Conservation (phyloP, 2,113 vertebrate genomes). For the Dromas ardeola region DNA sequence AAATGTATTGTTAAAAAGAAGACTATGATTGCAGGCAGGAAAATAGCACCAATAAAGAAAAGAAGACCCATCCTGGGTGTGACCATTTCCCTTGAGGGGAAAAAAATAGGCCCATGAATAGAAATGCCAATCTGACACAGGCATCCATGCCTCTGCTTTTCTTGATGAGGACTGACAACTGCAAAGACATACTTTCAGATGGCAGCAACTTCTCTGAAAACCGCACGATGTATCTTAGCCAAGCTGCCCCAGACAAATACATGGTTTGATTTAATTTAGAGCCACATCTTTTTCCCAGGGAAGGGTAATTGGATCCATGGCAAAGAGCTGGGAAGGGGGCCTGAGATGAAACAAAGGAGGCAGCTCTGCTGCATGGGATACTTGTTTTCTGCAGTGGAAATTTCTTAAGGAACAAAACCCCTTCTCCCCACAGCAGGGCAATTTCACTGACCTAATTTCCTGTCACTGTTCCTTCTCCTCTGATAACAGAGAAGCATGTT, state of each 20-base stretch:
- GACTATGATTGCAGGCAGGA: neutral
- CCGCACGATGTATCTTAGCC: neutral
- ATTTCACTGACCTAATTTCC: neutral
- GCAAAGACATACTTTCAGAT: neutral
- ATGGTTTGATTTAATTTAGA: conserved; percentile 56
- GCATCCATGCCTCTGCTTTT: neutral
- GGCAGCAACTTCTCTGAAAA: neutral
- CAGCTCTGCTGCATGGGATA: neutral
- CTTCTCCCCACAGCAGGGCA: neutral
- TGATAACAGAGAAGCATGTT: neutral
- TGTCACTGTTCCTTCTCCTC: neutral
- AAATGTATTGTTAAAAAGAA: neutral
- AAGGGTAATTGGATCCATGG: conserved; percentile 39
- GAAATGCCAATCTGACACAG: neutral
- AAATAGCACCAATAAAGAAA: neutral
- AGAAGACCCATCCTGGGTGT: neutral
- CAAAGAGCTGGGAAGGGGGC: conserved; percentile 2
- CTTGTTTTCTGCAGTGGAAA: neutral
- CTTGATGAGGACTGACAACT: neutral
- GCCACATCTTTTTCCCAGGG: conserved; percentile 33
- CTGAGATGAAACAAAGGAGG: conserved; percentile 12
- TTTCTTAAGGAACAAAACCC: neutral
- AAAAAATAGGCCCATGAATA: neutral
- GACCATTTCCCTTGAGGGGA: neutral
- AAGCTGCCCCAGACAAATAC: conserved; percentile 29